phyloP scores from a whole-genome alignment of 2,113 vertebrate genomes.

The Solea solea region DNA sequence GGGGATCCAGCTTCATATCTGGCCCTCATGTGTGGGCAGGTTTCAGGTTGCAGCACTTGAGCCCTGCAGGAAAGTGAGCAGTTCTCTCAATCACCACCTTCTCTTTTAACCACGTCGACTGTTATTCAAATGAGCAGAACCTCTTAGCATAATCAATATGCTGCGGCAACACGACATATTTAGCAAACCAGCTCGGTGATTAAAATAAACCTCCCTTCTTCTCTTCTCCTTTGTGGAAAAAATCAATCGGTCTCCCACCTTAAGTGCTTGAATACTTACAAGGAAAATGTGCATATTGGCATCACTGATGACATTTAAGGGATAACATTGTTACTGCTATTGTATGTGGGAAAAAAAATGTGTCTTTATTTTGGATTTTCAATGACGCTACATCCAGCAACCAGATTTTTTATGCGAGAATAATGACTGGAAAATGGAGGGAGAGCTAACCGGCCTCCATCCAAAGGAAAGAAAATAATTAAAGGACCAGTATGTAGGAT shows the following conservation, averaged over 20 bases:
- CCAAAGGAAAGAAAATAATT: no score
- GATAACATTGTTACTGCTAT: no score
- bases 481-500: no score
- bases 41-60: constrained; percentile 42
- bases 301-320: no score
- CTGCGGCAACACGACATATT: neutral
- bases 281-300: no score
- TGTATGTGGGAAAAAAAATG: no score
- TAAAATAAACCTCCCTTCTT: neutral
- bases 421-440: no score
- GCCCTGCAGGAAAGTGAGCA: constrained; percentile 17
- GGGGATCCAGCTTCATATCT: constrained; percentile 10
- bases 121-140: constrained; percentile 15
- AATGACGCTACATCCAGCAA: no score
- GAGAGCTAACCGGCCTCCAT: no score
- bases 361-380: no score
- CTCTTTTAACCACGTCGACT: constrained; percentile 19
- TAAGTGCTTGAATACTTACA: no score
- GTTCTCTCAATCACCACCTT: constrained; percentile 7
- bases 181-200: constrained; percentile 9
- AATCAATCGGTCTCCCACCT: neutral
- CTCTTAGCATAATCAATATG: constrained; percentile 17
- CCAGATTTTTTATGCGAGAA: no score
- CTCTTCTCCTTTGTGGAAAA: neutral
- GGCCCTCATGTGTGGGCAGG: constrained; percentile 38